Percentiles rank a stretch among this genome's conserved stretches.
phyloP scores from a whole-genome alignment of 2,888 invertebrate genomes.

The Ochropacha duplaris region DNA sequence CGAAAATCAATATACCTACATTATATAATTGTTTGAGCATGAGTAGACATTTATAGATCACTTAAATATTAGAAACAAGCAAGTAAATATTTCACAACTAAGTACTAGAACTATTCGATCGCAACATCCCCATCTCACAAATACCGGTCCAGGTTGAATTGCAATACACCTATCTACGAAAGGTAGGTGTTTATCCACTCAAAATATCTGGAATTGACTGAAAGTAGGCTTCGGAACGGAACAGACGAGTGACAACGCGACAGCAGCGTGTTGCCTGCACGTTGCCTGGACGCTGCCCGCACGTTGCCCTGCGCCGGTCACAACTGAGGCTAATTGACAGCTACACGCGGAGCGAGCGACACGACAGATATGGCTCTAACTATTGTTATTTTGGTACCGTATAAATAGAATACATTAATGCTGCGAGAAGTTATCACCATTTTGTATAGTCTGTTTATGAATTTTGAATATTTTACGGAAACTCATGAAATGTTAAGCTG shows the following conservation, averaged over 20 bases:
- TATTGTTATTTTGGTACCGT: constrained; percentile 28
- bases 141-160: background rate
- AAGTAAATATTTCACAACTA: background rate
- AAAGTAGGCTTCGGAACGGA: background rate
- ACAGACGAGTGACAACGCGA: constrained; percentile 1
- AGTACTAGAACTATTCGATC: background rate
- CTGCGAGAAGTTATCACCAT: background rate
- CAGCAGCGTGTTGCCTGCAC: constrained; percentile 18
- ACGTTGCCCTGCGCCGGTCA: background rate
- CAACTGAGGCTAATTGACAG: constrained; percentile 49
- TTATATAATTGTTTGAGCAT: background rate
- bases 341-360: constrained; percentile 24
- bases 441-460: background rate
- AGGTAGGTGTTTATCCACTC: constrained; percentile 3
- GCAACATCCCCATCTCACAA: background rate
- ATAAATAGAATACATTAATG: background rate
- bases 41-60: background rate
- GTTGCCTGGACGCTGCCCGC: background rate
- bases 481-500: no score
- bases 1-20: background rate
- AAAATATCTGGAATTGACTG: constrained; percentile 5
- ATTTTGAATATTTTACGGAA: background rate
- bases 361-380: constrained; percentile 22
- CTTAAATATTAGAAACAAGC: background rate
- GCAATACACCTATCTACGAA: background rate